Base-by-base conservation (phyloP, 1,140 invertebrate genomes). In the Mactra quadrangularis region DNA sequence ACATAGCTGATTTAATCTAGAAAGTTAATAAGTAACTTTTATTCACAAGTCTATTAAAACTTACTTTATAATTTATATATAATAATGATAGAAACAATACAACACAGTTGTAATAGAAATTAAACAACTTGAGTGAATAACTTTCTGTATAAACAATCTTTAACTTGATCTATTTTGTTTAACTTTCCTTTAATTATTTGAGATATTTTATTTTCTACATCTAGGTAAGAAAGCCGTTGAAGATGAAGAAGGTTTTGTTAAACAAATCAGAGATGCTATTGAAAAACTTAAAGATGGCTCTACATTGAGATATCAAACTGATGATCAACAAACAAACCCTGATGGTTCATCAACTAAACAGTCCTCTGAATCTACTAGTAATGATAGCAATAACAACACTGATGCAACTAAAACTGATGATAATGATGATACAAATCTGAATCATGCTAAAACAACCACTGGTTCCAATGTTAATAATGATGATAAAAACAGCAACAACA, bases 221-320 rank as follows among this genome's bases (percentile, higher is more conserved):
- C 3, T 74, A 87, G 87, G 87, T 31, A 60, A 60, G 15, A 66
- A 47, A 52, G 64, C 70, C 13, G 78, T 86, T 19, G 76, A 86
- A 55, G 87, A 86, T 77, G 55, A 82, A 13, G 60, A 81, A 27
- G 82, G 83, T 38, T 62, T 70, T n/a, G 27, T 87, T 13, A 50
- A 64, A 38, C 85, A 85, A 62, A 85, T 87, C 35, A 64, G 87
- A 57, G 77, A 82, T n/a, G 66, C 74, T 55, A 33, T 86, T 31
- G 33, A 62, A 62, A 25, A 6, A 62, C 27, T 62, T 7, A 3
- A 15, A 62, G n/a, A 3, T 6, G 27, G 27, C 27, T 19, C 52
- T 7, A 62, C 13, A 31, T 15, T 9, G 3, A 62, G 4, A 6
- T 3, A 9, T 22, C 29, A 57, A 31, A 19, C 2, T 31, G 29